Base-by-base conservation (phyloP, 2,797 vertebrate species). In the Streptopelia turtur region DNA sequence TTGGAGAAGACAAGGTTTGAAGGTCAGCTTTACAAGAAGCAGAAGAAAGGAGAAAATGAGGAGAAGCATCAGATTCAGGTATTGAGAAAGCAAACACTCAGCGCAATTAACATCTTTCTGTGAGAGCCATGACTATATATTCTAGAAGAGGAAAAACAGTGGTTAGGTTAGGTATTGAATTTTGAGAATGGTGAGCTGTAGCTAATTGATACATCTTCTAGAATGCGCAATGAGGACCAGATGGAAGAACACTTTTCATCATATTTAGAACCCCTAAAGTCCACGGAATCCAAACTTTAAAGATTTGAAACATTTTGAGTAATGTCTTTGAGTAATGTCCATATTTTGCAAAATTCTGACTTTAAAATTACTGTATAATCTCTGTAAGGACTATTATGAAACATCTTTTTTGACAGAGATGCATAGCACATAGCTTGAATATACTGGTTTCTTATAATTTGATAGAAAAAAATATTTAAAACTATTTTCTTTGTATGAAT, bases 41-140 rank as follows among this genome's bases (percentile, higher is more conserved):
- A 95, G 95, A 97, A 96, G 97, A 95, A 97, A 97, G 96, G 92
- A 93, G 92, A 98, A 94, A 96, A 92, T 75, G 77, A 97, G 96
- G 89, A 98, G 80, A 97, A 95, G 96, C 94, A 96, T 98, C 94
- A 97, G 85, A 96, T 93, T 92, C 83, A 90, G 89, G 81, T 75
- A 96, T 17, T 75, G 37, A 93, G 91, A 95, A 94, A 92, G 83
- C 88, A 94, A 93, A 82, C 49, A 74, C 55, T 92, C 39, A 93
- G 91, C 80, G 96, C 79, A 95, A 71, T 11, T 37, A 65, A 37
- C 45, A 92, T 85, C 70, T 47, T 66, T 95, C 90, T 72, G 39
- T 72, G 91, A 50, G 91, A 89, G 66, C 47, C 39, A 49, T 41
- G 37, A 71, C 39, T 90, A 47, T 8, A 28, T 52, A 75, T 60